phyloP scores from a whole-genome alignment of 1,140 invertebrate genomes.

The Thaumatotibia leucotreta region DNA sequence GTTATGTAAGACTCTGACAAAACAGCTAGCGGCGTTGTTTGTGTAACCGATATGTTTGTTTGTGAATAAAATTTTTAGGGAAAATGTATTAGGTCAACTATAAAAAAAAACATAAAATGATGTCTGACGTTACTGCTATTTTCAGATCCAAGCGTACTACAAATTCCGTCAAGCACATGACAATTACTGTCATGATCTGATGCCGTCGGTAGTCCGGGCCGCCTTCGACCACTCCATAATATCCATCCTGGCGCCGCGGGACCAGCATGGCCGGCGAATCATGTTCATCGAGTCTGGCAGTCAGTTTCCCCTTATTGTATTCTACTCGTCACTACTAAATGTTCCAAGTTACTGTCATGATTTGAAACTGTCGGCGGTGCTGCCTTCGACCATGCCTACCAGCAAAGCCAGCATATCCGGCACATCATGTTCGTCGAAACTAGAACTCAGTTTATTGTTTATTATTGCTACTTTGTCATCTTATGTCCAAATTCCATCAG shows the following conservation, averaged over 20 bases:
- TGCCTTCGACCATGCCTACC: no score
- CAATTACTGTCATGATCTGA: slow-evolving; percentile 81
- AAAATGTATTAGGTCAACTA: no score
- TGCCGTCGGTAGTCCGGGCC: slow-evolving; percentile 81
- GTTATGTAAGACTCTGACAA: neutral
- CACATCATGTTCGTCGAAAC: no score
- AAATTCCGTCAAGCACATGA: slow-evolving; percentile 83
- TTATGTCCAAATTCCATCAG: no score
- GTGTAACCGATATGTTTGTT: neutral
- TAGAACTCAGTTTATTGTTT: no score
- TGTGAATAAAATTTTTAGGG: no score
- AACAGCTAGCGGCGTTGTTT: neutral
- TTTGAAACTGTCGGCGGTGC: no score
- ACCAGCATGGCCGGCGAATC: slow-evolving; percentile 84
- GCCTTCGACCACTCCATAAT: slow-evolving; percentile 86
- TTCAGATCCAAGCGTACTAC: slow-evolving; percentile 86
- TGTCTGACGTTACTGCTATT: slow-evolving; percentile 19
- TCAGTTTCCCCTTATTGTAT: slow-evolving; percentile 46
- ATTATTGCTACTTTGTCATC: no score
- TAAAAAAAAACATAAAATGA: no score
- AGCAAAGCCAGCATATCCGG: no score
- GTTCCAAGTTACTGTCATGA: neutral
- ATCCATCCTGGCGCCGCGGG: slow-evolving; percentile 84
- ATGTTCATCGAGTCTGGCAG: slow-evolving; percentile 87
- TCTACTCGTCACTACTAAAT: neutral